A percentile compares a stretch with the other conserved stretches of the same genome.
phyloP scores from a whole-genome alignment of 2,797 vertebrate species.

The Coranthus polyacanthus region DNA sequence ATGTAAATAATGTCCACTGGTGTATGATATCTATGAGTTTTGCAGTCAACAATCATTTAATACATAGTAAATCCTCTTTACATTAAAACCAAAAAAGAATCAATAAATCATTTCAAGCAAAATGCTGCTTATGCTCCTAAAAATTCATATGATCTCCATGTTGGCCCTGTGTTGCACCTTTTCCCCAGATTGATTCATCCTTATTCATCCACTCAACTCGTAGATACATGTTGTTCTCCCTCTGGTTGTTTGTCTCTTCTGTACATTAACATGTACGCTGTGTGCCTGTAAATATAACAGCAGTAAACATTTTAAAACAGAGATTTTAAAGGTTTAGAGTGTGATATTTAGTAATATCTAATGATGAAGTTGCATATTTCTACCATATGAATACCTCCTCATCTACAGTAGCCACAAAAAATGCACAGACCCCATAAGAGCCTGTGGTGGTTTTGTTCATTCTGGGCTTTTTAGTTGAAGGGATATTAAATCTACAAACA shows the following conservation, averaged over 20 bases:
- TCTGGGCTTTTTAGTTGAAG: no score
- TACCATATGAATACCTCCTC: no score
- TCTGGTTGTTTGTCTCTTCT: conserved; percentile 52
- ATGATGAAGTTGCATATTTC: no score
- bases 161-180: conserved; percentile 7
- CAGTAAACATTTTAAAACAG: not conserved
- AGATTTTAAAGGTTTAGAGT: not conserved
- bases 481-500: no score
- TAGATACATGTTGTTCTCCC: conserved; percentile 22
- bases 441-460: no score
- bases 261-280: conserved; percentile 84
- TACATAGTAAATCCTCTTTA: not conserved
- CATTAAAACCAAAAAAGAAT: not conserved
- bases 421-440: no score
- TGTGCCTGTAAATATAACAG: conserved; percentile 37
- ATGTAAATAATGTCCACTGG: not conserved
- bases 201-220: conserved; percentile 40
- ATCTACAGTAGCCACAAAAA: no score
- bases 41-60: not conserved
- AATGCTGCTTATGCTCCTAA: not conserved
- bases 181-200: not conserved
- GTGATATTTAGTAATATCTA: not conserved
- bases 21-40: not conserved
- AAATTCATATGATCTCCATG: not conserved
- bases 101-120: conserved; percentile 1